Evolutionary conservation across 2,888 invertebrate genomes (phyloP).

Genomic region (Hesperia comma): DNA sequence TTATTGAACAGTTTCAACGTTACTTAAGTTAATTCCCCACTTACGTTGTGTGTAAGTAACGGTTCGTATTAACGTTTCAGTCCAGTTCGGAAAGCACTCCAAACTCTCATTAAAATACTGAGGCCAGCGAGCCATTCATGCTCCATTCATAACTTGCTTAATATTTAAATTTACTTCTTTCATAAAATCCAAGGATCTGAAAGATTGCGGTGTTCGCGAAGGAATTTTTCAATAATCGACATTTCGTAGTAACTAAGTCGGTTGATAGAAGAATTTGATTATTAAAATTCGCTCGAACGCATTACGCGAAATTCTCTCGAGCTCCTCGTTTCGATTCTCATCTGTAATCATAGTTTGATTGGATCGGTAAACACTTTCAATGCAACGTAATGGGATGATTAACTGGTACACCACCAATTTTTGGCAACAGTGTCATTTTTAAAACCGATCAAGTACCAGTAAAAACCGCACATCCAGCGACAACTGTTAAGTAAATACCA

Average conservation of each 20-base stretch:
- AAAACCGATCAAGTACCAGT: no score
- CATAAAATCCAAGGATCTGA: conserved; percentile 5
- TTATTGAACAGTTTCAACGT: no score
- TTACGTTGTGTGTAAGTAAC: conserved; percentile 32
- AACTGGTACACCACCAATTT: no score
- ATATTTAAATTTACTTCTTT: conserved; percentile 61
- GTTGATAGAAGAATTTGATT: conserved; percentile 62
- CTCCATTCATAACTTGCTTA: conserved; percentile 68
- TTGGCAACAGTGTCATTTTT: no score
- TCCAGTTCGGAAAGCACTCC: conserved; percentile 72
- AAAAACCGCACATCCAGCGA: no score
- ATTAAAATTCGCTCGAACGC: conserved; percentile 53
- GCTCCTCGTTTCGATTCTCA: not conserved
- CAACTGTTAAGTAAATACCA: no score
- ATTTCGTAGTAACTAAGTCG: conserved; percentile 66
- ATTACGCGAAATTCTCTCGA: not conserved
- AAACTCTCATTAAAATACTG: conserved; percentile 73
- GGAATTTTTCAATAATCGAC: conserved; percentile 71
- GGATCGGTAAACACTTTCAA: no score
- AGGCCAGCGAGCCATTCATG: conserved; percentile 53
- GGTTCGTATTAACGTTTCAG: conserved; percentile 75
- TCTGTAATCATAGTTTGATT: not conserved
- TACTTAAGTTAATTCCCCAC: no score
- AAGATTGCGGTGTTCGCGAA: conserved; percentile 47
- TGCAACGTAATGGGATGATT: no score